phyloP scores from a whole-genome alignment of 2,797 vertebrate genomes.

The Chiropotes sagulatus region DNA sequence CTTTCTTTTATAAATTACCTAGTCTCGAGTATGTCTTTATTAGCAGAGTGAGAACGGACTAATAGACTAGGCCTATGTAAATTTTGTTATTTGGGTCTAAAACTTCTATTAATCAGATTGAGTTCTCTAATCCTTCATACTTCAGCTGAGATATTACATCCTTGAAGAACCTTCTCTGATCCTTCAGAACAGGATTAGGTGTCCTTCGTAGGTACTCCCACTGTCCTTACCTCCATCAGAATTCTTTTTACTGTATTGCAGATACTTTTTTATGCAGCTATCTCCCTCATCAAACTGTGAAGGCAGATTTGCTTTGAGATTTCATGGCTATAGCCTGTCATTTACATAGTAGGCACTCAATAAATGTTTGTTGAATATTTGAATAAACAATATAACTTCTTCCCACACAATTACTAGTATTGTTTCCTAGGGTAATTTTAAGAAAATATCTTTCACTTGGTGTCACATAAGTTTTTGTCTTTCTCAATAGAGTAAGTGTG shows the following conservation, averaged over 20 bases:
- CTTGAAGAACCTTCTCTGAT: background rate
- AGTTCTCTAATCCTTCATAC: background rate
- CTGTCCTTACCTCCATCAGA: background rate
- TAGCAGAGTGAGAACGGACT: background rate
- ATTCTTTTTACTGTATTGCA: background rate
- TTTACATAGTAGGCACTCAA: background rate
- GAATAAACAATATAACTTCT: background rate
- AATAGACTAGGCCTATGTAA: background rate
- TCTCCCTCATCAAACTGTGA: background rate
- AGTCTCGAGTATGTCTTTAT: background rate
- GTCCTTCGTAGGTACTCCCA: background rate
- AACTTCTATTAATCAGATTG: background rate
- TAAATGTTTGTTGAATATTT: conserved; percentile 7
- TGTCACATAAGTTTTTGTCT: background rate
- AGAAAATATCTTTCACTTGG: background rate
- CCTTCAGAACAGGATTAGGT: background rate
- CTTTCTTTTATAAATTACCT: background rate
- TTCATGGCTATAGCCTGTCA: background rate
- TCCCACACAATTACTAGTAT: background rate
- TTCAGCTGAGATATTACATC: background rate
- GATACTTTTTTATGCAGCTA: background rate
- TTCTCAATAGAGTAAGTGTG: background rate
- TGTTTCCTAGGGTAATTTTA: background rate
- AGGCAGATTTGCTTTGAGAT: background rate
- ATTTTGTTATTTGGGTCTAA: background rate